Conservation (phyloP, 2,797 vertebrate species). For the Fratercula arctica region DNA sequence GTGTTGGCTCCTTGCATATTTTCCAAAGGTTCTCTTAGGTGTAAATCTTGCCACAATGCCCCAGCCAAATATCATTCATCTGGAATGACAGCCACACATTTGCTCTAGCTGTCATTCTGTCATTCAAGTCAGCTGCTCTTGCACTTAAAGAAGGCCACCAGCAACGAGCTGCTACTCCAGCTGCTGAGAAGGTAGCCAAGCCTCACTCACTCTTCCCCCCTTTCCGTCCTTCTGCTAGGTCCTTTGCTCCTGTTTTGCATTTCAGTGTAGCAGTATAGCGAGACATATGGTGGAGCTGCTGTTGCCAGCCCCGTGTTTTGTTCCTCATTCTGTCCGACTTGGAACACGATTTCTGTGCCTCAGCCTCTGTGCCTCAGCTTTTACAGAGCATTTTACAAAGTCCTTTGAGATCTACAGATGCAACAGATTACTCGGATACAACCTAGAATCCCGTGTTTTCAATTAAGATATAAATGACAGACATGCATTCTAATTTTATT, state of each 20-base stretch:
- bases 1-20: not conserved
- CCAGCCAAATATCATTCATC: not conserved
- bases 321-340: not conserved
- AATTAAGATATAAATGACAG: conserved; percentile 38
- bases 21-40: conserved; percentile 6
- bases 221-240: not conserved
- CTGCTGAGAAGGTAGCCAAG: not conserved
- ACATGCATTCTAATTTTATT: conserved; percentile 3
- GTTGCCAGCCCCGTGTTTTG: not conserved
- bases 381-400: conserved; percentile 10
- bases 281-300: not conserved
- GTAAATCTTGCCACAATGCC: conserved; percentile 15
- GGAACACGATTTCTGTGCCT: not conserved
- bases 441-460: conserved; percentile 18
- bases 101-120: conserved; percentile 20
- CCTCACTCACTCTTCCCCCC: not conserved
- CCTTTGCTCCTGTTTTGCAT: conserved; percentile 3
- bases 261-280: not conserved
- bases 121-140: not conserved
- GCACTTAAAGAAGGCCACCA: conserved; percentile 2
- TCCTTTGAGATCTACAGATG: conserved; percentile 33
- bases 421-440: not conserved
- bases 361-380: not conserved
- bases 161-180: not conserved
- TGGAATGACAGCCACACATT: not conserved